phyloP scores from a whole-genome alignment of 2,797 vertebrate species.

The Esox masquinongy region DNA sequence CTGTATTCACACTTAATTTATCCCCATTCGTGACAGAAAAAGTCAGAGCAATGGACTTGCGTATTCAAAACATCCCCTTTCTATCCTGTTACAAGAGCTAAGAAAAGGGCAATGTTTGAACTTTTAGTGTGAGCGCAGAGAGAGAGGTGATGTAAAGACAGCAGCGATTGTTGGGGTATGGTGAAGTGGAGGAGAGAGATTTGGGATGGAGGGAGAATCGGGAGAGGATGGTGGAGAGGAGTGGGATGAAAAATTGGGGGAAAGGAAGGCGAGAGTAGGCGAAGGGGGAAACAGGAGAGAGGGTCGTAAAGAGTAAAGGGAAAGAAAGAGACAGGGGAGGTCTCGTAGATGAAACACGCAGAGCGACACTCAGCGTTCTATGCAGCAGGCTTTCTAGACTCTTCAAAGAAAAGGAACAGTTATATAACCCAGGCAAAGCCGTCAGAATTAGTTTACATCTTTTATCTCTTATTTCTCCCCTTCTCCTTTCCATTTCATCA shows the following conservation, averaged over 20 bases:
- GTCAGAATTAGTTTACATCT: constrained; percentile 59
- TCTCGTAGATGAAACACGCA: constrained; percentile 56
- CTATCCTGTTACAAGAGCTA: constrained; percentile 10
- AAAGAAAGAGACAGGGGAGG: constrained; percentile 12
- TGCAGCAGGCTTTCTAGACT: constrained; percentile 57
- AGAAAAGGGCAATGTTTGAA: constrained; percentile 25
- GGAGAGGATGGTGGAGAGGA: not conserved
- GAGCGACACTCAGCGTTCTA: constrained; percentile 57
- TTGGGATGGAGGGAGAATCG: not conserved
- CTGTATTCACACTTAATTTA: not conserved
- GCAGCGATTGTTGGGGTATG: not conserved
- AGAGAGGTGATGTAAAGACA: not conserved
- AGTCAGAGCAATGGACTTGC: not conserved
- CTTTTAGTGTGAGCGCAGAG: constrained; percentile 16
- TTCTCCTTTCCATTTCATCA: constrained; percentile 43
- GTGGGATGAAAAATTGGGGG: too few species aligned
- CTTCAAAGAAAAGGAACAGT: constrained; percentile 65
- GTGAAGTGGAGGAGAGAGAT: not conserved
- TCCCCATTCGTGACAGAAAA: not conserved
- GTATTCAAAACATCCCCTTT: constrained; percentile 14
- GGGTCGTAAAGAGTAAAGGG: not conserved
- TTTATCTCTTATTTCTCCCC: constrained; percentile 36
- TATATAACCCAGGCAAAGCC: constrained; percentile 62
- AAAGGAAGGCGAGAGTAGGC: not conserved
- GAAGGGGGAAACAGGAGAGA: not conserved